phyloP scores from a whole-genome alignment of 2,888 invertebrate genomes.

The Caenorhabditis uteleia region DNA sequence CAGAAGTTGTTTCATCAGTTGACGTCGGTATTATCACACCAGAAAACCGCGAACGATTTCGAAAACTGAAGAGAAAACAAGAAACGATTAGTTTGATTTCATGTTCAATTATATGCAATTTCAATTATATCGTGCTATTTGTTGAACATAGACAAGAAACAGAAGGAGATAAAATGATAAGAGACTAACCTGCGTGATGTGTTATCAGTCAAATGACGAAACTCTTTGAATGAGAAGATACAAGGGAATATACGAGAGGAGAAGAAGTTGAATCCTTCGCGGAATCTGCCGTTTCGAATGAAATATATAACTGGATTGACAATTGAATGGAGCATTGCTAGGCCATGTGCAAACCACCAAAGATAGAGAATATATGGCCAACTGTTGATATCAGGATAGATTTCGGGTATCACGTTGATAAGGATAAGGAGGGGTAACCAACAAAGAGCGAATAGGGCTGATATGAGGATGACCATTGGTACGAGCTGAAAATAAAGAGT shows the following conservation, averaged over 20 bases:
- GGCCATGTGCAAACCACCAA: conserved; percentile 67
- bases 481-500: conserved; percentile 57
- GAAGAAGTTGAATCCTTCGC: conserved; percentile 79
- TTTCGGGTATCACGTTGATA: conserved; percentile 64
- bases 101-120: not conserved
- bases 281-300: conserved; percentile 76
- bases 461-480: conserved; percentile 68
- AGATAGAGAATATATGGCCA: conserved; percentile 66
- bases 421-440: conserved; percentile 68
- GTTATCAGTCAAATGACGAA: conserved; percentile 48
- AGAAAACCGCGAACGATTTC: conserved; percentile 33
- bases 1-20: conserved; percentile 20
- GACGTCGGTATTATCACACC: conserved; percentile 36
- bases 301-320: conserved; percentile 68
- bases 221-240: conserved; percentile 48
- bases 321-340: conserved; percentile 68
- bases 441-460: conserved; percentile 65
- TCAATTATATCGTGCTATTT: no score
- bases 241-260: conserved; percentile 44
- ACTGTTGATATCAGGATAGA: conserved; percentile 54
- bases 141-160: not conserved
- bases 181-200: conserved; percentile 17
- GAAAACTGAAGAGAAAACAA: conserved; percentile 27
- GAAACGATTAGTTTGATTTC: not conserved
- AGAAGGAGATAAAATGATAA: not conserved